Evolutionary conservation across 2,888 invertebrate species (phyloP).

Genomic region (Bellardia bayeri): DNA sequence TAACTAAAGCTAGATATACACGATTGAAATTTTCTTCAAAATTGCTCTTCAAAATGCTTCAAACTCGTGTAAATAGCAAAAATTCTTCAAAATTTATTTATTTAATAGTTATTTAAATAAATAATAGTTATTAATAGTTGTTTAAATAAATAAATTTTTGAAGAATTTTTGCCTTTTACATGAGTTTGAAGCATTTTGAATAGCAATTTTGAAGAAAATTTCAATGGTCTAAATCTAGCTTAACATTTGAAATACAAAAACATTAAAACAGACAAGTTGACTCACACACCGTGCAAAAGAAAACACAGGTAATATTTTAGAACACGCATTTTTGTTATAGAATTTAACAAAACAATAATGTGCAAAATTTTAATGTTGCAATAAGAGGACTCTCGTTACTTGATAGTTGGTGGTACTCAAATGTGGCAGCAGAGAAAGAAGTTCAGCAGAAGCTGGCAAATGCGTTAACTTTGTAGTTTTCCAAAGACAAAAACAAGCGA

Average conservation of each 20-base stretch:
- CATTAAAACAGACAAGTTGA: neutral
- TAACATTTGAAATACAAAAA: neutral
- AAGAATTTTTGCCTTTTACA: too few species aligned
- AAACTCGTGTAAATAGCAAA: too few species aligned
- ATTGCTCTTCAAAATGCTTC: too few species aligned
- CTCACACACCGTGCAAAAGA: neutral
- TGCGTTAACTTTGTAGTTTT: neutral
- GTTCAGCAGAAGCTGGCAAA: constrained; percentile 4
- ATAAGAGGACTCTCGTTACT: neutral
- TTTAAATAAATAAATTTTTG: too few species aligned
- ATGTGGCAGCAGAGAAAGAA: neutral
- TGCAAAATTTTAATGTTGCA: constrained; percentile 45
- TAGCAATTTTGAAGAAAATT: too few species aligned
- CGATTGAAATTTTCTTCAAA: too few species aligned
- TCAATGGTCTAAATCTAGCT: too few species aligned
- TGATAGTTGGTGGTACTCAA: neutral
- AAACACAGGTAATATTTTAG: neutral
- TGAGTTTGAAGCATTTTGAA: too few species aligned
- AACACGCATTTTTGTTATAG: constrained; percentile 27
- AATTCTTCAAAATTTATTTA: too few species aligned
- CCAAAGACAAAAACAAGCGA: constrained; percentile 1
- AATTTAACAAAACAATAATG: constrained; percentile 46
- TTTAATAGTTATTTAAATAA: too few species aligned
- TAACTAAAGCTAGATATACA: too few species aligned
- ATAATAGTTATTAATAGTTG: too few species aligned